Evolutionary conservation across 2,113 vertebrate species (phyloP).

Genomic region (Podarcis raffonei): DNA sequence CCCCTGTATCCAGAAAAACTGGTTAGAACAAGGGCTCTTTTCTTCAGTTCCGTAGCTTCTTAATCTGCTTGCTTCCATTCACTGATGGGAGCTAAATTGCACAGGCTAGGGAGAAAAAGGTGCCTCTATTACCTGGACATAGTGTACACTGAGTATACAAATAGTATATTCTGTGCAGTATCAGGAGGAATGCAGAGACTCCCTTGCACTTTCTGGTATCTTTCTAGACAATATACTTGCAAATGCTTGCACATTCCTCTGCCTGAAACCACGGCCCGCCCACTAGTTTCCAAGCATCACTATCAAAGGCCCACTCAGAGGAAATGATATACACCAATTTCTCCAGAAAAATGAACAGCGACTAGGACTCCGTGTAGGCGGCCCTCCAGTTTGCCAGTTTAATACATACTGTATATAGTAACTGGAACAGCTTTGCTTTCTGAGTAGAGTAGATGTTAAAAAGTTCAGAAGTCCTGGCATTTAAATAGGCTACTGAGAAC

Average conservation of each 20-base stretch:
- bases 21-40: neutral
- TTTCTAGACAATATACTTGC: neutral
- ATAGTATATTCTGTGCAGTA: neutral
- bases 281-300: neutral
- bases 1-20: constrained; percentile 5
- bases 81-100: neutral
- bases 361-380: neutral
- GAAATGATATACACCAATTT: neutral
- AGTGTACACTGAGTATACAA: neutral
- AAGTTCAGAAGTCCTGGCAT: neutral
- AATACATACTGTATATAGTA: neutral
- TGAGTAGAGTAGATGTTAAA: neutral
- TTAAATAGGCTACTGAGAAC: neutral
- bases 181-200: neutral
- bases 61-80: neutral
- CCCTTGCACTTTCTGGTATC: neutral
- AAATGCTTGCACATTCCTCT: neutral
- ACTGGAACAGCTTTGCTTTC: neutral
- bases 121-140: neutral
- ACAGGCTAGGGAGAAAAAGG: neutral
- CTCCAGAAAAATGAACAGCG: neutral
- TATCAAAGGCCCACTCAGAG: neutral
- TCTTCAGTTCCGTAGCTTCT: neutral
- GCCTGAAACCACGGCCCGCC: neutral
- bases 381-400: neutral